Evolutionary conservation across 2,113 vertebrate species (phyloP), one percentile per base, ranked within the genome.

Genomic region (Dicrurus megarhynchus): DNA sequence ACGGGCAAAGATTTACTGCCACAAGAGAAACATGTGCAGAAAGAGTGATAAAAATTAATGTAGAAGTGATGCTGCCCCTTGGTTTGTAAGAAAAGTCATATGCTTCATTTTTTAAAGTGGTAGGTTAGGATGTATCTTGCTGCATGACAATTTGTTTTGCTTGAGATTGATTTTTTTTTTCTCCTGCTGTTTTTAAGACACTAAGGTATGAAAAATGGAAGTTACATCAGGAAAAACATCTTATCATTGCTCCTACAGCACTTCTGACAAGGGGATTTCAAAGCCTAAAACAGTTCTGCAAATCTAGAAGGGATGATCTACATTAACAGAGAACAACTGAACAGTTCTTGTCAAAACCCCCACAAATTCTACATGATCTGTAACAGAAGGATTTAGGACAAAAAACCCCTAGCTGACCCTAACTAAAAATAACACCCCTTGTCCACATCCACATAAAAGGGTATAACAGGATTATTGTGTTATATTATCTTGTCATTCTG

Each of bases 41-140:
- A 89, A 70, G 28, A 83, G 35, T n/a, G 71, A 61, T 57, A 93
- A 94, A 94, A 93, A 87, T 55, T 65, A 91, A 83, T 22, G 71
- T 13, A 74, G 56, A 63, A 63, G 13, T 59, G 52, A 70, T 52
- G 42, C 19, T 77, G 47, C 27, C 47, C 52, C 53, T 85, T 85
- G n/a, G 39, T 94, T 92, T 81, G 33, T 49, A 80, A 56, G 19
- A 70, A 77, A 74, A 96, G 67, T 59, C 37, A 74, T 26, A 52
- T 18, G 24, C 20, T 77, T 79, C 16, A 61, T 85, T 87, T 86
- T 90, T 65, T 77, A 22, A 95, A 73, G 19, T 74, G 75, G 35
- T 44, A 76, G 57, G 28, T 50, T 42, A 74, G 27, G 13, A 50
- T 37, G 27, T 37, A 75, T n/a, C 41, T 89, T 82, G 7, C 47